These are phyloP conservation scores for Dexiosoma caninum DNA, from an alignment of 2,888 invertebrate species.

Conservation along the genomic window DNA sequence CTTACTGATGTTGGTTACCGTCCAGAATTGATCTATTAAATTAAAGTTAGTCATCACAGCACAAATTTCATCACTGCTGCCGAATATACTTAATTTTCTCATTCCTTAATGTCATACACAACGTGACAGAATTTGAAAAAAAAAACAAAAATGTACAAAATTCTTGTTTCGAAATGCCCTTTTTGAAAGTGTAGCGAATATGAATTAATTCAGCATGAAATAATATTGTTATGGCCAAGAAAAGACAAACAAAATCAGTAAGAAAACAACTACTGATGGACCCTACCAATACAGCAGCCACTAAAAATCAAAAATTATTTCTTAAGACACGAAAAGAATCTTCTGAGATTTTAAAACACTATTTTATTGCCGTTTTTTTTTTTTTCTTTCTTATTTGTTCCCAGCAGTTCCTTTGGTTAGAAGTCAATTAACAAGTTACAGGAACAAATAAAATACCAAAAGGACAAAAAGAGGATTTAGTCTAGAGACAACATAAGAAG, in stretches of 20 bases:
- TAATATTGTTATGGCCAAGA: slow-evolving; percentile 4
- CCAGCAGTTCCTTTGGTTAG: slow-evolving; percentile 16
- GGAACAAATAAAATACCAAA: slow-evolving; percentile 18
- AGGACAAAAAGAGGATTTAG: slow-evolving; percentile 35
- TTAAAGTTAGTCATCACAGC: no score
- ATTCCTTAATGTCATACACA: not conserved
- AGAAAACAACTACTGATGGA: not conserved
- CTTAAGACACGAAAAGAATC: not conserved
- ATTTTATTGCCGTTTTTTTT: not conserved
- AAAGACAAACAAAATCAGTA: slow-evolving; percentile 21
- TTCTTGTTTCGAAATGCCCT: not conserved
- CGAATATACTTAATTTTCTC: not conserved
- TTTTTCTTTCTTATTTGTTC: not conserved
- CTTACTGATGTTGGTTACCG: no score
- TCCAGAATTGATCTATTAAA: no score
- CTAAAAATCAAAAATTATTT: slow-evolving; percentile 5
- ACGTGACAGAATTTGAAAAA: not conserved
- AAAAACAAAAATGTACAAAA: not conserved
- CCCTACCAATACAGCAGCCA: not conserved
- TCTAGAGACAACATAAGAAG: not conserved
- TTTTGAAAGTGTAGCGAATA: slow-evolving; percentile 5
- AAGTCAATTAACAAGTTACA: slow-evolving; percentile 60
- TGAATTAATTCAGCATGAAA: slow-evolving; percentile 27
- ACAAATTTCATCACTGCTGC: not conserved
- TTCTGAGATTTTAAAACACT: not conserved